Base-by-base conservation (phyloP, 2,113 vertebrate species). In the Myrmecophaga tridactyla region DNA sequence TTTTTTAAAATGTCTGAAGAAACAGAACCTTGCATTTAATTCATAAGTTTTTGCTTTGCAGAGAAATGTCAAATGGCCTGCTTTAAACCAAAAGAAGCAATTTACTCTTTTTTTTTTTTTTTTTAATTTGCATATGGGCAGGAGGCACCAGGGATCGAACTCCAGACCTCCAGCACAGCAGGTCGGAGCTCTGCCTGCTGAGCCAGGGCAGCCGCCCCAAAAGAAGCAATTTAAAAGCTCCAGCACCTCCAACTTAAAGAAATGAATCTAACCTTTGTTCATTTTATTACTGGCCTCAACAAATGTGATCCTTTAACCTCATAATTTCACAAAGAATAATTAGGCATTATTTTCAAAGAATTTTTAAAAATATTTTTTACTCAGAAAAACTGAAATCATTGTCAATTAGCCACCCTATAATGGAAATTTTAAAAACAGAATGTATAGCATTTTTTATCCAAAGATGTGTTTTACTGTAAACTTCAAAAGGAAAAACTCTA, bases 311-410 rank as follows among this genome's bases (percentile, higher is more conserved):
- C 27, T 18, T 87, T 82, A 87, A 87, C 69, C 23, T 81, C 20
- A 7, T 88, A 65, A 90, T 86, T 94, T 96, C 36, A 73, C 17
- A 86, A 93, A 94, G 39, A 84, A 93, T 53, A 88, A 93, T 76
- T 53, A 93, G 80, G 76, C 20, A 76, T 91, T 96, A 56, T 94
- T 73, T 58, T 92, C 81, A 60, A 92, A 82, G 31, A 85, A 81
- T 78, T 89, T 78, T 72, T 43, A 53, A 77, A 70, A 93, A 70
- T 80, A 84, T 69, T 90, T 95, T 60, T 95, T 95, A 53, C 27
- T 86, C 1, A 83, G 29, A 85, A 48, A 95, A 96, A 62, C 6
- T 90, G 73, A 86, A 95, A 77, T 93, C 69, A 89, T 36, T 89
- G 43, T 48, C 73, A 86, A 18, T 58, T 72, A 70, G 56, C 46